Evolutionary conservation across 2,113 vertebrate species (phyloP).

Genomic region (Nyctibius bracteatus): DNA sequence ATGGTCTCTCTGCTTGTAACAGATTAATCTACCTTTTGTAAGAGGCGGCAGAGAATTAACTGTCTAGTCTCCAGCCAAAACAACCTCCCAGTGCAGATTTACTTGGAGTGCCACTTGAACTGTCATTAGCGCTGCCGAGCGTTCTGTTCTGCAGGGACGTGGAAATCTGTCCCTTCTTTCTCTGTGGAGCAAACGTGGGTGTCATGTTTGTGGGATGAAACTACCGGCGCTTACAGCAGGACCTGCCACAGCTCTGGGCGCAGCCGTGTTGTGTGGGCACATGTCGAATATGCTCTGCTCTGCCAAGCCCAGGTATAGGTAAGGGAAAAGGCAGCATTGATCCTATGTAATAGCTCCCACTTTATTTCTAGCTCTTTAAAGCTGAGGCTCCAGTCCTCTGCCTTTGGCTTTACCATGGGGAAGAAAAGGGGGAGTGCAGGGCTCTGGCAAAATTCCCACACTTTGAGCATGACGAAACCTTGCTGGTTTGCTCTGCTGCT

Average conservation of each 20-base stretch:
- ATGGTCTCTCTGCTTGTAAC: neutral
- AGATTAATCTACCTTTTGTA: neutral
- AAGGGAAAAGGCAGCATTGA: neutral
- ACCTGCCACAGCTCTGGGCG: neutral
- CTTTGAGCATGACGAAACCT: neutral
- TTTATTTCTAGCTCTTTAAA: neutral
- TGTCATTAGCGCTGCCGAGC: neutral
- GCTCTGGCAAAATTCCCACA: neutral
- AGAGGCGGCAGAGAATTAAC: neutral
- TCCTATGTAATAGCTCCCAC: neutral
- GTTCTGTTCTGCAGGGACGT: neutral
- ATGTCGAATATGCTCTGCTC: fast-evolving
- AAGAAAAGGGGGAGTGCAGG: neutral
- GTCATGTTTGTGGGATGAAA: neutral
- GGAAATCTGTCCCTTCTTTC: neutral
- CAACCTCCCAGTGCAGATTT: neutral
- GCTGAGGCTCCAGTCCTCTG: neutral
- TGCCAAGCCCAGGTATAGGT: neutral
- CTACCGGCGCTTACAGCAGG: neutral
- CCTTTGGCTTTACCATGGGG: neutral
- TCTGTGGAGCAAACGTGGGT: neutral
- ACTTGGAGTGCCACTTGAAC: neutral
- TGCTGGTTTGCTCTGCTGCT: neutral
- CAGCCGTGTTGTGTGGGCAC: fast-evolving
- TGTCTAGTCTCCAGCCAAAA: neutral